Evolutionary conservation across 2,797 vertebrate species (phyloP).

Genomic region (Pterois miles): DNA sequence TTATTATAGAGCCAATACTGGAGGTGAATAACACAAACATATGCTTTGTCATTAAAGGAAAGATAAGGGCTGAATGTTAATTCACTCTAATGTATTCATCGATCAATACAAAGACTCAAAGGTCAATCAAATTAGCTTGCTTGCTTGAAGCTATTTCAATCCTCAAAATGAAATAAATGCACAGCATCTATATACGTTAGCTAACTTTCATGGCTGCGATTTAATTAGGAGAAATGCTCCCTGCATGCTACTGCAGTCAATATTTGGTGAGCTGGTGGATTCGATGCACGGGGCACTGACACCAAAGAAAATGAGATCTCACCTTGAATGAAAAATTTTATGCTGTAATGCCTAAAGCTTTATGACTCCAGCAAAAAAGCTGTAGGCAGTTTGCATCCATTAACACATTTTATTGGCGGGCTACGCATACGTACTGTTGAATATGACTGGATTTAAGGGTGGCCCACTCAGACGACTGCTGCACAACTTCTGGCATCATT

Average conservation of each 20-base stretch:
- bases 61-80: conserved; percentile 32
- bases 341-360: conserved; percentile 42
- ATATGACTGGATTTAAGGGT: conserved; percentile 36
- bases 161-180: conserved; percentile 32
- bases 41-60: conserved; percentile 36
- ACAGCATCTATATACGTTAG: conserved; percentile 15
- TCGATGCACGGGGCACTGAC: not conserved
- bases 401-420: conserved; percentile 54
- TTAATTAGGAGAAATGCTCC: conserved; percentile 52
- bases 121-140: conserved; percentile 60
- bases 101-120: conserved; percentile 53
- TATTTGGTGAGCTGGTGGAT: conserved; percentile 20
- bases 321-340: conserved; percentile 49
- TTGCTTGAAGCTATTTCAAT: conserved; percentile 25
- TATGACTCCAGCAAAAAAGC: conserved; percentile 45
- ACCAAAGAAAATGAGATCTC: conserved; percentile 37
- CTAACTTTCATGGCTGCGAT: conserved; percentile 21
- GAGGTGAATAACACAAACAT: conserved; percentile 33
- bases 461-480: conserved; percentile 20
- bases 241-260: conserved; percentile 8
- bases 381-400: conserved; percentile 63
- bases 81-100: conserved; percentile 34
- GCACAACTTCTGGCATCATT: conserved; percentile 48
- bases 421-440: conserved; percentile 27
- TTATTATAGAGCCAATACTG: not conserved